Evolutionary conservation across 2,113 vertebrate species (phyloP), one percentile per base, ranked within the genome.

Genomic region (Sceloporus undulatus): DNA sequence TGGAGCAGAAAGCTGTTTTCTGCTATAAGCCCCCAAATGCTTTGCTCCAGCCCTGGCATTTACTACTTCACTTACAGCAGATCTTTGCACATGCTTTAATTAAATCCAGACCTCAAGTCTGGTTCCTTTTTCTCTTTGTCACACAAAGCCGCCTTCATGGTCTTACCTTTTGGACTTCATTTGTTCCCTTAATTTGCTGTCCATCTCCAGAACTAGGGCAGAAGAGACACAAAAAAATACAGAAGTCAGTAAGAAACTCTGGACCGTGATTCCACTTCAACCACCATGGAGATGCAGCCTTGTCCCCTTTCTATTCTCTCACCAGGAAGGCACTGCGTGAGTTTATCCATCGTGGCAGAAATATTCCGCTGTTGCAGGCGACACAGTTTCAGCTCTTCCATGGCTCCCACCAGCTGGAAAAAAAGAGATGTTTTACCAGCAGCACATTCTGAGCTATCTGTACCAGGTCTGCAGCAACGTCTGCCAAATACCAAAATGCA

Each of bases 341-440:
- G 98, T 62, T 99, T 99, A 93, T 99, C 99, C 1, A 99, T 96
- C 2, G 98, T 98, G 42, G 98, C 97, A 0, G 98, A 98, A 19
- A 99, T 99, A 94, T 99, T 99, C 27, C 98, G 98, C 97, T 99
- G 99, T 75, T 99, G 99, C 16, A 99, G 76, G 1, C 98, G 97
- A 92, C 99, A 99, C 90, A 97, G 97, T 89, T 96, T 97, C 95
- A 99, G 96, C 94, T 99, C 98, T 84, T 98, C 98, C 98, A 99
- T 99, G 0, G 97, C 97, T 62, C 92, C 82, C 9, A 98, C 89
- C 91, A 99, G 94, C 99, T 99, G 95, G 1, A 83, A 78, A 73
- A 87, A 80, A 71, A 18, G n/a, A 77, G 48, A 9, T 25, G 59
- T 38, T 38, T 82, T 10, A 77, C 42, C 71, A 2, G n/a, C 5